These are phyloP conservation scores for Scolopax rusticola DNA, from an alignment of 2,797 vertebrate species.

Conservation along the genomic window DNA sequence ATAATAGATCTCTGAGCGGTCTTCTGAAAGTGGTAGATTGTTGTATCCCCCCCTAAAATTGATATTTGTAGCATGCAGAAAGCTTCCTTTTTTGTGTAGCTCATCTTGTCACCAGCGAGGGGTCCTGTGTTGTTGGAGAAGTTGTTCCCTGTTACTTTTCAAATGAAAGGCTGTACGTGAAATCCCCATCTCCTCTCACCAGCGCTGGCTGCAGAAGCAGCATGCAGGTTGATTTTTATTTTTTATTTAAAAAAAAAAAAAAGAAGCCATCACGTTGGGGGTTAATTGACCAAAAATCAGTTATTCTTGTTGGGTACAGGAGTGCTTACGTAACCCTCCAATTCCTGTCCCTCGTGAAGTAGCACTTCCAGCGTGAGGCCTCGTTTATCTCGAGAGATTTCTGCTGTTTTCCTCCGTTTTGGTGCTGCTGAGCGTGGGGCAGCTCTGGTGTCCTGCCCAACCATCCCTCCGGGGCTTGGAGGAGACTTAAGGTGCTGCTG, in stretches of 20 bases:
- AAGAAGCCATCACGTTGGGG: neutral
- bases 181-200: neutral
- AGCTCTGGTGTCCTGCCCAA: neutral
- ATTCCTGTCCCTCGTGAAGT: neutral
- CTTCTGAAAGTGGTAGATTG: neutral
- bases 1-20: neutral
- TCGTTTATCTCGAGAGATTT: neutral
- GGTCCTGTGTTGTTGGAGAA: neutral
- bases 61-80: neutral
- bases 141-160: neutral
- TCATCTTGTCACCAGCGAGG: neutral
- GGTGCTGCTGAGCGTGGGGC: rapidly evolving
- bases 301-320: neutral
- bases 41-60: rapidly evolving
- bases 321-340: neutral
- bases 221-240: neutral
- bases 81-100: neutral
- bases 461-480: rapidly evolving
- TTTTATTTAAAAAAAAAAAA: neutral
- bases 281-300: neutral
- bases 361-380: neutral
- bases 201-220: neutral
- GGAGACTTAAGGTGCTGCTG: rapidly evolving
- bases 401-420: neutral
- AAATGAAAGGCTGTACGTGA: rapidly evolving